These are phyloP conservation scores for Tholera decimalis DNA, from an alignment of 2,888 invertebrate genomes.

Conservation along the genomic window DNA sequence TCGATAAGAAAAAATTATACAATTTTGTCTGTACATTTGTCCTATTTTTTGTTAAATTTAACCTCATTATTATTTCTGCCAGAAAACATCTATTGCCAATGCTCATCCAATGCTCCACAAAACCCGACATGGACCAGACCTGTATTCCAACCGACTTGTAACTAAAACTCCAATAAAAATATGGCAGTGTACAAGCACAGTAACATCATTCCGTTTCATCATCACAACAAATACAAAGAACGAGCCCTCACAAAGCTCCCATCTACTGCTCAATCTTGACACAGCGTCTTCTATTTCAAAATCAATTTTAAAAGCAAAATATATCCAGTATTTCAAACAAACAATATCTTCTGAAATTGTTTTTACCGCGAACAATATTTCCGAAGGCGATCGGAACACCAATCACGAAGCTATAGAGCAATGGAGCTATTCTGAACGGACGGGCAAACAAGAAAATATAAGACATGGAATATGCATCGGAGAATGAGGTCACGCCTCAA, in stretches of 20 bases:
- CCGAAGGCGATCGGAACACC: constrained; percentile 65
- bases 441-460: constrained; percentile 66
- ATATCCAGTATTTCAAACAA: constrained; percentile 66
- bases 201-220: constrained; percentile 8
- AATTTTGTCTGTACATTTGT: too few relatives aligned
- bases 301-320: constrained; percentile 68
- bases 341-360: constrained; percentile 67
- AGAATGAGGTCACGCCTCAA: constrained; percentile 65
- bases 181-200: constrained; percentile 2
- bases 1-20: too few relatives aligned
- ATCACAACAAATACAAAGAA: constrained; percentile 45
- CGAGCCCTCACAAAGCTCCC: constrained; percentile 45
- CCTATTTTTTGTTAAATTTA: too few relatives aligned
- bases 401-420: constrained; percentile 51
- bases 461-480: constrained; percentile 65
- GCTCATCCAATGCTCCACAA: too few relatives aligned
- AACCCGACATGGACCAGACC: too few relatives aligned
- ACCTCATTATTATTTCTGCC: too few relatives aligned
- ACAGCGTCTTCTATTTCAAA: constrained; percentile 64
- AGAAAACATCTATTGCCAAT: too few relatives aligned
- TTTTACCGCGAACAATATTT: constrained; percentile 65
- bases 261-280: constrained; percentile 63
- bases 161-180: constrained; percentile 4
- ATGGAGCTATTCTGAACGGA: constrained; percentile 56
- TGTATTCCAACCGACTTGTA: neutral